Conservation (phyloP, 2,797 vertebrate species). For the Masticophis lateralis region DNA sequence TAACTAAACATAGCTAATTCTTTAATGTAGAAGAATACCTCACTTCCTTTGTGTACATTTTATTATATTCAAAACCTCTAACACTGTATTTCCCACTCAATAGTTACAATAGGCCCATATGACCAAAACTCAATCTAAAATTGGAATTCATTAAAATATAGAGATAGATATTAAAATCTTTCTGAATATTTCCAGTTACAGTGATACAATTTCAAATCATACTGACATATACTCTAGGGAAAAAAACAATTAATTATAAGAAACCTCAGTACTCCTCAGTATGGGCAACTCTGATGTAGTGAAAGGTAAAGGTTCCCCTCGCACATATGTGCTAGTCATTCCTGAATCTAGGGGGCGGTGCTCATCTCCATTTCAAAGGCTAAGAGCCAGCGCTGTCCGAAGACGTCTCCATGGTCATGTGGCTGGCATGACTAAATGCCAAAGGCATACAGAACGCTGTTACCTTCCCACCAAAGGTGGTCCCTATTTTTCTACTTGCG, state of each 20-base stretch:
- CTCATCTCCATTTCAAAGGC: too few relatives aligned
- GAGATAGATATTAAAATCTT: background rate
- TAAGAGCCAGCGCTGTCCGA: too few relatives aligned
- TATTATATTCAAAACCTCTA: background rate
- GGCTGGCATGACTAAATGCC: too few relatives aligned
- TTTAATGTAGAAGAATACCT: background rate
- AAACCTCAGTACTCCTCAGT: background rate
- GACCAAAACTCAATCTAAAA: background rate
- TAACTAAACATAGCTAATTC: background rate
- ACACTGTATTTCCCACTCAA: background rate
- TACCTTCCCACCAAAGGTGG: too few relatives aligned
- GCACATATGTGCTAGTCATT: too few relatives aligned
- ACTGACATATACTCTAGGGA: slow-evolving; percentile 29
- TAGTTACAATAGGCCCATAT: background rate
- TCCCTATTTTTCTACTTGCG: too few relatives aligned
- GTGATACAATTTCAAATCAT: slow-evolving; percentile 15
- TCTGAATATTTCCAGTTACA: background rate
- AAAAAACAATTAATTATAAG: background rate
- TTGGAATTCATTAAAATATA: background rate
- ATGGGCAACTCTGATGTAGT: background rate
- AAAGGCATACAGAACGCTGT: too few relatives aligned
- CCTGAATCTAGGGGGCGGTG: too few relatives aligned
- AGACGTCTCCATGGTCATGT: too few relatives aligned
- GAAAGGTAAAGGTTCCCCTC: too few relatives aligned
- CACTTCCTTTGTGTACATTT: background rate